phyloP scores from a whole-genome alignment of 92 coral and sea anemone genomes.

The Zoanthus solanderi region DNA sequence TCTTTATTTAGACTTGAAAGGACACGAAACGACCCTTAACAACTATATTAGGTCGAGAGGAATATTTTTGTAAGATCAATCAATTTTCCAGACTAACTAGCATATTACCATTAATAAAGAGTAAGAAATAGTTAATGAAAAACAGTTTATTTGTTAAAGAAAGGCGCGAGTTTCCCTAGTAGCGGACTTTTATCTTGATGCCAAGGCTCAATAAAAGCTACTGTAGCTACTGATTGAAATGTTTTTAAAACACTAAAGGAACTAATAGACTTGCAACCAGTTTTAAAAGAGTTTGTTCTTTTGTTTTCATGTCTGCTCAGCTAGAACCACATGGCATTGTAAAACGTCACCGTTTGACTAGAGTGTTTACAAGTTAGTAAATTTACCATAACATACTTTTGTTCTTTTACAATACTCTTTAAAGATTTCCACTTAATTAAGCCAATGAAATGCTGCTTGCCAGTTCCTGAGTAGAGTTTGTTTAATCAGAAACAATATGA shows the following conservation, averaged over 20 bases:
- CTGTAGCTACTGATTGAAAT: constrained; percentile 8
- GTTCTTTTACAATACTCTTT: neutral
- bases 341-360: neutral
- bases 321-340: neutral
- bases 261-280: constrained; percentile 2
- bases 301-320: constrained; percentile 8
- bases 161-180: too few relatives aligned
- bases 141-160: too few relatives aligned
- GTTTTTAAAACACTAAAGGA: neutral
- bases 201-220: neutral
- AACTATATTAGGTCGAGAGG: too few relatives aligned
- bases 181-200: too few relatives aligned
- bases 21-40: too few relatives aligned
- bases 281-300: constrained; percentile 21
- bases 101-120: too few relatives aligned
- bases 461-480: neutral
- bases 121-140: too few relatives aligned
- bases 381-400: constrained; percentile 19
- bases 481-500: constrained; percentile 33
- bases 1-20: too few relatives aligned
- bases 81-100: too few relatives aligned
- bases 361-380: neutral
- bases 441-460: constrained; percentile 3
- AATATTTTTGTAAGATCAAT: too few relatives aligned
- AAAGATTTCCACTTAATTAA: constrained; percentile 31